Conservation (phyloP, 2,888 invertebrate species). For the Amblyjoppa proteus region DNA sequence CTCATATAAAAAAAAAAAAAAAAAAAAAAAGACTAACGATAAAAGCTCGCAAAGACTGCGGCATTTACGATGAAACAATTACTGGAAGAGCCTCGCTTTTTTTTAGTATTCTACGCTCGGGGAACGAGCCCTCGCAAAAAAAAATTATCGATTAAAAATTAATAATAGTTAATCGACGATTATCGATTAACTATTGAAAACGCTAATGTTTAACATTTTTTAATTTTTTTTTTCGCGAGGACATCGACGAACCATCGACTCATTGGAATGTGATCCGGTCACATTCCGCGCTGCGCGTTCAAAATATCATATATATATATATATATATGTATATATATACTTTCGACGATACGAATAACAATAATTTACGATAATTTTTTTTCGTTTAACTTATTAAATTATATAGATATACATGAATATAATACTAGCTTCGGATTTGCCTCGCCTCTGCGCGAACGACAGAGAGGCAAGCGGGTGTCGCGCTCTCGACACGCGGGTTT, state of each 20-base stretch:
- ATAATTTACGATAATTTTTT: slow-evolving; percentile 48
- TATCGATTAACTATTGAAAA: background rate
- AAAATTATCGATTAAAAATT: background rate
- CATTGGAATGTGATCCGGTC: slow-evolving; percentile 54
- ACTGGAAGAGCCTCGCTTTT: slow-evolving; percentile 11
- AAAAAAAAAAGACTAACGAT: background rate
- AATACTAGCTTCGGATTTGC: slow-evolving; percentile 55
- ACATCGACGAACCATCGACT: slow-evolving; percentile 46
- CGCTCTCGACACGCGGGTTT: slow-evolving; percentile 22
- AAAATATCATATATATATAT: slow-evolving; percentile 25
- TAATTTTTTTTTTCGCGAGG: slow-evolving; percentile 12
- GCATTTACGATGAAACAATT: slow-evolving; percentile 9
- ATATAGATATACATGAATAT: slow-evolving; percentile 59
- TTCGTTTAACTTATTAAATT: slow-evolving; percentile 45
- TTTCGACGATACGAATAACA: slow-evolving; percentile 62
- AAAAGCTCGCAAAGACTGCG: slow-evolving; percentile 6
- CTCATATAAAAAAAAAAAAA: background rate
- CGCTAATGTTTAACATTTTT: background rate
- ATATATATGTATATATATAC: slow-evolving; percentile 54
- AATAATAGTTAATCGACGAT: too few relatives aligned
- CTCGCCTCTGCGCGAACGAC: background rate
- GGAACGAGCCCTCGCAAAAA: slow-evolving; percentile 13
- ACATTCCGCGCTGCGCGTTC: slow-evolving; percentile 40
- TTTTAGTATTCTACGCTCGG: background rate
- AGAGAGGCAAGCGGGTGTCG: slow-evolving; percentile 14